Evolutionary conservation across 2,797 vertebrate genomes (phyloP).

Genomic region (Rhabdophis nuchalis): DNA sequence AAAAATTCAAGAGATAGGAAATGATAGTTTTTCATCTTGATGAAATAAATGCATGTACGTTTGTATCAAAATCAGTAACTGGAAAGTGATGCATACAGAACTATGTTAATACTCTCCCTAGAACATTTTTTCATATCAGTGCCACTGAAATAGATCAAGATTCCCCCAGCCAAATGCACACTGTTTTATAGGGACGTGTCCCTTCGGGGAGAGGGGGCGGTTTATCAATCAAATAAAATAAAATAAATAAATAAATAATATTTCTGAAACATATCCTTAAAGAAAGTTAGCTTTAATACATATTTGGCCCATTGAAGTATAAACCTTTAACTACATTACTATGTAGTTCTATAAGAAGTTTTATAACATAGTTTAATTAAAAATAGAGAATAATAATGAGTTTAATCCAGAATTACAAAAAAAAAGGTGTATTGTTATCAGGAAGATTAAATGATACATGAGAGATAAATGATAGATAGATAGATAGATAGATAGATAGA

Average conservation of each 20-base stretch:
- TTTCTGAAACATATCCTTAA: neutral
- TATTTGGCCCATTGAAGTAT: neutral
- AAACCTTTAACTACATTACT: neutral
- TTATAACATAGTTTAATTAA: neutral
- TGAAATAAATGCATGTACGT: neutral
- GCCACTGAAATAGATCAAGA: neutral
- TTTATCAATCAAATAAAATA: no score
- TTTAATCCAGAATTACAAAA: neutral
- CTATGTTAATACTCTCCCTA: neutral
- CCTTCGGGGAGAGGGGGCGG: no score
- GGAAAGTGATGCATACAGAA: neutral
- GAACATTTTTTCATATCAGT: neutral
- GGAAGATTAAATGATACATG: neutral
- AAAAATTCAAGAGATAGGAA: neutral
- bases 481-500: neutral
- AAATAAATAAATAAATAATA: no score
- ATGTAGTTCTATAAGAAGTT: neutral
- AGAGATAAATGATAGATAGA: neutral
- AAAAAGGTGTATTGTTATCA: neutral
- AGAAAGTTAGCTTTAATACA: neutral
- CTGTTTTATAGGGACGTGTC: no score
- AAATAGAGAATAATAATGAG: neutral
- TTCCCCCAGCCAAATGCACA: neutral
- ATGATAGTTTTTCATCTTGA: slow-evolving; percentile 3
- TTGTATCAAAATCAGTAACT: slow-evolving; percentile 1